phyloP scores from a whole-genome alignment of 2,888 invertebrate genomes.

The Augochlorella aurata region DNA sequence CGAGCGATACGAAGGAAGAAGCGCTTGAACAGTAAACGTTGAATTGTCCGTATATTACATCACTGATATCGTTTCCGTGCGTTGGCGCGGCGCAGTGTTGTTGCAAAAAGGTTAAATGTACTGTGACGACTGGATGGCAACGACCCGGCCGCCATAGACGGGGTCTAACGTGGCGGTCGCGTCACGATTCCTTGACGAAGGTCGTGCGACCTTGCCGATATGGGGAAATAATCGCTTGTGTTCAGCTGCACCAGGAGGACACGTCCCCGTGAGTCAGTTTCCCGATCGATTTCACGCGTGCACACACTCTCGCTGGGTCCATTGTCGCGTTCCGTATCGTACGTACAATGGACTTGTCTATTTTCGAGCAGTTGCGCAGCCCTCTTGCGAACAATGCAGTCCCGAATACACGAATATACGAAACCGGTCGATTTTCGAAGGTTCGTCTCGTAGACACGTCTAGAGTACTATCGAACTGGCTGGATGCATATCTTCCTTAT shows the following conservation, averaged over 20 bases:
- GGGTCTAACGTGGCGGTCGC: conserved; percentile 50
- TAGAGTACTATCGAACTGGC: neutral
- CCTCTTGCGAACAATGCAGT: conserved; percentile 42
- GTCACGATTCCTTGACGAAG: conserved; percentile 64
- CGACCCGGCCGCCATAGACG: conserved; percentile 58
- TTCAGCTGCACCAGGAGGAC: conserved; percentile 22
- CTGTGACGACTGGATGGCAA: conserved; percentile 61
- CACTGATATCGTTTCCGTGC: conserved; percentile 37
- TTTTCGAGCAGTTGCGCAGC: conserved; percentile 64
- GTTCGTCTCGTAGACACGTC: neutral
- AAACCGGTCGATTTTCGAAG: conserved; percentile 42
- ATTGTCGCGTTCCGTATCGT: conserved; percentile 50
- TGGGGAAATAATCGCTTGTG: conserved; percentile 57
- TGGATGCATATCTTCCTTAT: neutral
- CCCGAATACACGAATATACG: conserved; percentile 6
- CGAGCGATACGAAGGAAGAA: conserved; percentile 29
- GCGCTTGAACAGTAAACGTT: neutral
- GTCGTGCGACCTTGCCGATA: conserved; percentile 69
- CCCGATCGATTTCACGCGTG: conserved; percentile 64
- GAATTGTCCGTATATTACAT: conserved; percentile 36
- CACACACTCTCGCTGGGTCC: conserved; percentile 16
- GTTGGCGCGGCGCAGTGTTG: conserved; percentile 20
- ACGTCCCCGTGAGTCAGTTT: conserved; percentile 52
- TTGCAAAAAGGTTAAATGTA: conserved; percentile 43
- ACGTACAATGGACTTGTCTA: conserved; percentile 59